Evolutionary conservation across 1,140 invertebrate species (phyloP), one percentile per base, ranked within the genome.

Genomic region (Marisa cornuarietis): DNA sequence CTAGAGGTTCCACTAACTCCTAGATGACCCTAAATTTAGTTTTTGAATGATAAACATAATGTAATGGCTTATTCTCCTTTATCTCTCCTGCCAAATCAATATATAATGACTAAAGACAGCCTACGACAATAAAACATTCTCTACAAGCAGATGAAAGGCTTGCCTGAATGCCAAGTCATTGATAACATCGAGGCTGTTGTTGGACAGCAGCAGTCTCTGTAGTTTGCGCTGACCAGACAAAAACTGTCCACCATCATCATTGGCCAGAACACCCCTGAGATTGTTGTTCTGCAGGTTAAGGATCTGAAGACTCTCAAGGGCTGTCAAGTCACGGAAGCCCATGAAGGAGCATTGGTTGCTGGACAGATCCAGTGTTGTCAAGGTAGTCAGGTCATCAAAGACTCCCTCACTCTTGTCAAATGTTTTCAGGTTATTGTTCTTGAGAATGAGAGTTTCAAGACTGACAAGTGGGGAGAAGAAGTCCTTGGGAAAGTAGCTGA

Each of bases 271-370:
- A 14, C 52, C 20, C 31, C 85, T 83, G 13, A 88, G 80, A 0
- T 80, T 42, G 68, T 87, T 88, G 42, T 84, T 82, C 76, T 84
- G 80, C 13, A 88, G 80, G 42, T 84, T 71, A 18, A 88, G 68
- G 62, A 80, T 79, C 22, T 75, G 54, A 24, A 88, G 78, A 3
- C 83, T 81, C n/a, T 65, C 66, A 26, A 85, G 74, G 5, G 52
- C 24, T 52, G 79, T 80, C 42, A 88, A 83, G 9, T 83, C 62
- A 31, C 78, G 76, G 16, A 79, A 14, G 10, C 83, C 85, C 16
- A 86, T 62, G 22, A 62, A 80, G 14, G 42, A 49, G 26, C 82
- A 82, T 4, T 81, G 49, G 62, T 88, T 88, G n/a, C 84, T 78
- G 4, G 83, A 82, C 49, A 88, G 69, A 68, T 84, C 84, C 8